A percentile compares a stretch with the other conserved stretches of the same genome.
Conservation (phyloP, 2,888 invertebrate species). For the Dioctria linearis region DNA sequence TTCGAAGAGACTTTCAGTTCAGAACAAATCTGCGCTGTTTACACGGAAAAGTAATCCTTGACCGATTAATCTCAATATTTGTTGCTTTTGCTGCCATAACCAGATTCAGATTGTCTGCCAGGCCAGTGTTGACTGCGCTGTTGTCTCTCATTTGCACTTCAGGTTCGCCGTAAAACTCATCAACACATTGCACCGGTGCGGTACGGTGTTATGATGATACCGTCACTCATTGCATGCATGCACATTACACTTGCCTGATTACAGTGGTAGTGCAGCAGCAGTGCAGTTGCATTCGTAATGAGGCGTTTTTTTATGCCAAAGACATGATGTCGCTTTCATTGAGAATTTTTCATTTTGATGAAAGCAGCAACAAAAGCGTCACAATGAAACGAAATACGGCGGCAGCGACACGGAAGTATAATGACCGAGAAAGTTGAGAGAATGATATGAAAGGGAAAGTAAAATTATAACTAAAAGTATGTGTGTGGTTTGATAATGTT, state of each 20-base stretch:
- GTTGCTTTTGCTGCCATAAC: conserved; percentile 16
- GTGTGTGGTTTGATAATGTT: not conserved
- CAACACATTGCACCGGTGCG: conserved; percentile 48
- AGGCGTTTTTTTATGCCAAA: not conserved
- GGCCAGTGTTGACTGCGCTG: no score
- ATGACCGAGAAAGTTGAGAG: not conserved
- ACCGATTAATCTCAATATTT: conserved; percentile 59
- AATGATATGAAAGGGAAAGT: not conserved
- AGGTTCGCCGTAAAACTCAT: conserved; percentile 55
- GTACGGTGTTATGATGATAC: conserved; percentile 17
- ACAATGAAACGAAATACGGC: not conserved
- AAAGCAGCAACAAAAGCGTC: not conserved
- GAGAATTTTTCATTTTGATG: not conserved
- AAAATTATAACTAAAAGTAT: not conserved
- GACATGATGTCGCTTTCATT: not conserved
- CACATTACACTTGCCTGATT: no score
- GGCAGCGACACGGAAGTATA: not conserved
- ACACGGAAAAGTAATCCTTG: conserved; percentile 58
- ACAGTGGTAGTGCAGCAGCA: no score
- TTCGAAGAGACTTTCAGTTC: conserved; percentile 29
- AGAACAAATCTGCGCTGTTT: conserved; percentile 34
- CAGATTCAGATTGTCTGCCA: conserved; percentile 44
- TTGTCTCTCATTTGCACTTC: conserved; percentile 39
- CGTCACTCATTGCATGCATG: conserved; percentile 27
- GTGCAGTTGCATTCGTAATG: not conserved